phyloP scores from a whole-genome alignment of 2,797 vertebrate genomes.

The Eospalax fontanierii region DNA sequence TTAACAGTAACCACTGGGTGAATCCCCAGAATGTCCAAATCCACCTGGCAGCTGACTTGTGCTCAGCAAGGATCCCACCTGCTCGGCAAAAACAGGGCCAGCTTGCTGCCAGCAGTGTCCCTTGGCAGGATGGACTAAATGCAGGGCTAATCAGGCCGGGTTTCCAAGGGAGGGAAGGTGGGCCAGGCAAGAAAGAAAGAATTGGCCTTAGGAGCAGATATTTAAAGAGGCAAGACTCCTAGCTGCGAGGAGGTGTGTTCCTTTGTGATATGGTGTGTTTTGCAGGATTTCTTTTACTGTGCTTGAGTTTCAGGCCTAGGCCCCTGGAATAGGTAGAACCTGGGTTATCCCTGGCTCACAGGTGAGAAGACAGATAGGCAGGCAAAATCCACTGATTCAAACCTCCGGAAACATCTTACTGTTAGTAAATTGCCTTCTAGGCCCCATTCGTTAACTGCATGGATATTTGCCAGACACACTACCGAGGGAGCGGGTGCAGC shows the following conservation, averaged over 20 bases:
- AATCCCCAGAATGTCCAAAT: not conserved
- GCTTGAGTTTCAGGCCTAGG: not conserved
- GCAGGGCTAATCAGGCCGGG: slow-evolving; percentile 83
- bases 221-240: slow-evolving; percentile 41
- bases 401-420: rapidly evolving
- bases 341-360: not conserved
- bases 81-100: slow-evolving; percentile 57
- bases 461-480: not conserved
- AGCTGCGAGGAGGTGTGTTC: too few species aligned
- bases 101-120: not conserved
- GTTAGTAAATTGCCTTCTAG: not conserved
- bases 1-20: not conserved
- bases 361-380: not conserved
- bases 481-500: rapidly evolving
- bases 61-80: not conserved
- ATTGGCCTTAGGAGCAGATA: not conserved
- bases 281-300: not conserved
- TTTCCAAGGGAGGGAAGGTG: slow-evolving; percentile 71
- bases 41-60: not conserved
- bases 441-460: rapidly evolving
- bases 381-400: not conserved
- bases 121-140: not conserved
- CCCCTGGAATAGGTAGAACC: not conserved
- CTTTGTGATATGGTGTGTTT: rapidly evolving
- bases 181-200: slow-evolving; percentile 38